Evolutionary conservation across 2,888 invertebrate species (phyloP), one percentile per base, ranked within the genome.

Genomic region (Allolobophora icterica): DNA sequence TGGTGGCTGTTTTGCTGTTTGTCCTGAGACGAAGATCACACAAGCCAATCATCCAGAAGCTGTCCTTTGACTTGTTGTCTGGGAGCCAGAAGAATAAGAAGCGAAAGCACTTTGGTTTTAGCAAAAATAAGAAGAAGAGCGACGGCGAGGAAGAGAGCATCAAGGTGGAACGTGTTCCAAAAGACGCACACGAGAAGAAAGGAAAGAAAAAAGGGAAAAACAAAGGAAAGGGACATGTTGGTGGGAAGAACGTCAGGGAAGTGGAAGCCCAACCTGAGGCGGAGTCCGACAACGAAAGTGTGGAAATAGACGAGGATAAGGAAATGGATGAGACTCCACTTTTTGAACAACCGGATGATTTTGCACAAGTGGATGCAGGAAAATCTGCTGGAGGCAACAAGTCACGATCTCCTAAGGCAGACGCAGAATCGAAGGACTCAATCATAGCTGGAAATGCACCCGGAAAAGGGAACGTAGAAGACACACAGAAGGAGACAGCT

Each of bases 181-280:
- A 34, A 42, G 89, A 33, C 24, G 19, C 13, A 19, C 42, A 35
- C 21, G n/a, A 40, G 38, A 89, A 89, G 89, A 89, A 89, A 42
- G 89, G 84, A 40, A 84, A 90, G 89, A 84, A 90, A 89, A 84
- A 90, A 34, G 42, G 38, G 89, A 84, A 90, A 38, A 84, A 89
- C 84, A 84, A 90, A 24, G 87, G 35, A 38, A 87, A 87, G 87
- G 34, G 35, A 38, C 30, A 71, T 13, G 34, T 38, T 2, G 87
- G 87, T 87, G 38, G 38, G 33, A 87, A 87, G 87, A 34, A 87
- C 21, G 87, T 38, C n/a, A 1, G 24, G 34, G 35, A 87, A 24
- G 87, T 38, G 38, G 87, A 87, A 35, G 38, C 35, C 87, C 87
- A 35, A 19, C 87, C 17, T 0, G 87, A 87, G 87, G 24, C 15